phyloP scores from a whole-genome alignment of 2,888 invertebrate species.

The Thumatha senex region DNA sequence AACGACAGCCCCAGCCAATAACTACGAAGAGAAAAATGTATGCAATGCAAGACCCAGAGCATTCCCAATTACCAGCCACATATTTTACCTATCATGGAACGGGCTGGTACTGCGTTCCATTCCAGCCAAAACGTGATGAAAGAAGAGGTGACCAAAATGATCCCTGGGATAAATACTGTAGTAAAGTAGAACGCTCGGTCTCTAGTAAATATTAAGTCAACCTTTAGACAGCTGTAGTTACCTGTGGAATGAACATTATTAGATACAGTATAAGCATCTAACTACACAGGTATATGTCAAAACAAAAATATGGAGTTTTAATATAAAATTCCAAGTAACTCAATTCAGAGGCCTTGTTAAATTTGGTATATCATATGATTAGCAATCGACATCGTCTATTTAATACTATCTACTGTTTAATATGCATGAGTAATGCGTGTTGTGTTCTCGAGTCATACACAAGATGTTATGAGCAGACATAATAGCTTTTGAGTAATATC shows the following conservation, averaged over 20 bases:
- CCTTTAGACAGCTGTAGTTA: slow-evolving; percentile 95
- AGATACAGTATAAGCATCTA: slow-evolving; percentile 55
- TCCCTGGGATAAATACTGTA: slow-evolving; percentile 95
- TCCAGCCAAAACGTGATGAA: slow-evolving; percentile 95
- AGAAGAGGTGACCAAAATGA: slow-evolving; percentile 94
- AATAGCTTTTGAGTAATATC: slow-evolving; percentile 50
- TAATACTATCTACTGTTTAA: slow-evolving; percentile 65
- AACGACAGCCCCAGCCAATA: slow-evolving; percentile 71
- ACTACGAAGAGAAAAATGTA: slow-evolving; percentile 62
- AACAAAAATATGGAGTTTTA: slow-evolving; percentile 47
- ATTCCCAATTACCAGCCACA: slow-evolving; percentile 65
- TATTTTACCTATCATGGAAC: slow-evolving; percentile 93
- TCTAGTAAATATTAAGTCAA: slow-evolving; percentile 93
- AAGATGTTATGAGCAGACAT: slow-evolving; percentile 56
- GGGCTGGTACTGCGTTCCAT: slow-evolving; percentile 95
- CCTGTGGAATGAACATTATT: slow-evolving; percentile 84
- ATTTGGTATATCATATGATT: slow-evolving; percentile 58
- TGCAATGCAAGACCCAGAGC: slow-evolving; percentile 70
- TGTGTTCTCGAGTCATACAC: slow-evolving; percentile 75
- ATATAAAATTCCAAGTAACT: slow-evolving; percentile 80
- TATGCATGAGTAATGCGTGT: slow-evolving; percentile 83
- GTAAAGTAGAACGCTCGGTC: slow-evolving; percentile 96
- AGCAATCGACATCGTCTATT: slow-evolving; percentile 52
- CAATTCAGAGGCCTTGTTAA: slow-evolving; percentile 82
- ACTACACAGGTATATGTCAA: slow-evolving; percentile 27